Evolutionary conservation across 2,888 invertebrate species (phyloP), one percentile per base, ranked within the genome.

Genomic region (Nomada hirtipes): DNA sequence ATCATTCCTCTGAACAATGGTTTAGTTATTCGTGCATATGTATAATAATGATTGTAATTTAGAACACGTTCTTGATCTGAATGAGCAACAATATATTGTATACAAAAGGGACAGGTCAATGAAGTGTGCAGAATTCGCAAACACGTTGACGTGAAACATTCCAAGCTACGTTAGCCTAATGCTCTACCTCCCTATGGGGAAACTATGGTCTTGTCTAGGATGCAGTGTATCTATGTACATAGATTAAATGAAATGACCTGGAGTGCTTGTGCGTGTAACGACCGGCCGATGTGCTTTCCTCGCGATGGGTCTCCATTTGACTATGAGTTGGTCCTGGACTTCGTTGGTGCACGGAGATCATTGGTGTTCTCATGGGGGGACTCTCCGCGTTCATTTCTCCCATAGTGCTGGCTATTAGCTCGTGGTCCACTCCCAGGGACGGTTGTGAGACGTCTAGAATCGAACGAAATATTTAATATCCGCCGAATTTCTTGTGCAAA

Each of bases 401-500:
- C 0, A 88, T 79, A 4, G 88, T 87, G 64, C 88, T 89, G n/a
- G 88, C 87, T n/a, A 88, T 88, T 50, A 93, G 75, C 90, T 96
- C 95, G 89, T 95, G 95, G 91, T 96, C 96, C 9, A 96, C 95
- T 83, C 97, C 97, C 76, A 97, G 93, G 0, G 97, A 97, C 0
- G 97, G 97, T 91, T 97, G 97, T 90, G 97, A 97, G 3, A 96
- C 95, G 91, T 97, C 97, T 96, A 89, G 20, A 83, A 85, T 72
- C n/a, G 13, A 23, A 52, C 15, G 9, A 15, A 55, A 0, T 1
- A 11, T 4, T 29, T 26, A 11, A 15, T 7, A 1, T 23, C 11
- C 15, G 2, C 18, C 13, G 11, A 13, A 13, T 29, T 13, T 36
- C 36, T 36, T 7, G 36, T 7, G 36, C 36, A 36, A 53, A 0